These are phyloP conservation scores for Leptestheria dahalacensis DNA, from an alignment of 1,140 invertebrate species.

Conservation along the genomic window DNA sequence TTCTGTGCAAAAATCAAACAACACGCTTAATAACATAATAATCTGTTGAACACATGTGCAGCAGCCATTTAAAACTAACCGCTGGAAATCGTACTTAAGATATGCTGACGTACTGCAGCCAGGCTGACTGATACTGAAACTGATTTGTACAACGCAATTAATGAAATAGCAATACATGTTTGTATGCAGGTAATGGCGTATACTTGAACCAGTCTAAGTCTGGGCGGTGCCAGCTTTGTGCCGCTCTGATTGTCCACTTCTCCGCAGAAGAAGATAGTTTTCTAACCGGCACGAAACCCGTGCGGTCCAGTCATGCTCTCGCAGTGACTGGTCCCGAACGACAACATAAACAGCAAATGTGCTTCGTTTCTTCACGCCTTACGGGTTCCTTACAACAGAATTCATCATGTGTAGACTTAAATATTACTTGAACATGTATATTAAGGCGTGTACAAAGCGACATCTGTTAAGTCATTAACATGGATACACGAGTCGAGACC, in stretches of 20 bases:
- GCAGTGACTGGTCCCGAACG: slow-evolving; percentile 35
- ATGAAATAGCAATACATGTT: no score
- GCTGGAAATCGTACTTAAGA: no score
- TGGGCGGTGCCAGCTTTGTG: background rate
- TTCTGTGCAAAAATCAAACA: background rate
- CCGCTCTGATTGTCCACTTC: slow-evolving; percentile 11
- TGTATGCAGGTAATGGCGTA: background rate
- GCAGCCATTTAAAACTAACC: no score
- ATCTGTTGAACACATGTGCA: no score
- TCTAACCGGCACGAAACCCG: slow-evolving; percentile 20
- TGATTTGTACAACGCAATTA: no score
- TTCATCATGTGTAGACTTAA: no score
- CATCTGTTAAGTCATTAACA: no score
- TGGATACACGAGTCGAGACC: no score
- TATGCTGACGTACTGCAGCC: no score
- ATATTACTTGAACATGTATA: no score
- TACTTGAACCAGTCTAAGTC: slow-evolving; percentile 10
- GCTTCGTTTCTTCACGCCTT: slow-evolving; percentile 34
- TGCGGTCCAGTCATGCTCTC: slow-evolving; percentile 24
- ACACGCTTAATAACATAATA: background rate
- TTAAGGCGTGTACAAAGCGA: no score
- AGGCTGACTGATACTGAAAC: no score
- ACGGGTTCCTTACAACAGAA: slow-evolving; percentile 33
- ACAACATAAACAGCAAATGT: slow-evolving; percentile 37
- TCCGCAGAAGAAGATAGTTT: slow-evolving; percentile 22